These are phyloP conservation scores for Neosilurus hyrtlii DNA, from an alignment of 2,797 vertebrate genomes.

Conservation along the genomic window DNA sequence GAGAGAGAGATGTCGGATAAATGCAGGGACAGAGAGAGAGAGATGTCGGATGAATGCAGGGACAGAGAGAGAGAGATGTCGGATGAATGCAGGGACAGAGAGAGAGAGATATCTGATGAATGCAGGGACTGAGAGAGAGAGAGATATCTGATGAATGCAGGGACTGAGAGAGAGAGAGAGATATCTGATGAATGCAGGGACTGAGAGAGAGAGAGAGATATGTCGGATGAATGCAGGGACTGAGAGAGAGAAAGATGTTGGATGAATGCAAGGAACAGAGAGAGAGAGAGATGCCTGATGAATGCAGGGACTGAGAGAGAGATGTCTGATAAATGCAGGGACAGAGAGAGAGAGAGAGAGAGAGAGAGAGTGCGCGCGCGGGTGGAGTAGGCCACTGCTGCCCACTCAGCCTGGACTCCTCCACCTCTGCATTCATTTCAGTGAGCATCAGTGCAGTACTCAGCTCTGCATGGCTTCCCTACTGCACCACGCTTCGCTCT, in stretches of 20 bases:
- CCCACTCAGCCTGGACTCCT: neutral
- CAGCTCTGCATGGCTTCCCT: neutral
- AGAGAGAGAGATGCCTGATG: neutral
- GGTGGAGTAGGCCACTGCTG: constrained; percentile 2
- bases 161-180: no score
- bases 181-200: no score
- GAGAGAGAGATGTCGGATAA: no score
- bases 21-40: no score
- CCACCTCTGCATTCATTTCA: constrained; percentile 27
- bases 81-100: no score
- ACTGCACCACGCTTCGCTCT: neutral
- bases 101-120: no score
- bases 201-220: no score
- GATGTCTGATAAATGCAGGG: neutral
- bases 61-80: no score
- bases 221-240: neutral
- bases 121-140: no score
- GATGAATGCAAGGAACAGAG: neutral
- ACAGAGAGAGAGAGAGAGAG: neutral
- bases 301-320: neutral
- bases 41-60: no score
- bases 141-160: no score
- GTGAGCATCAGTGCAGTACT: neutral
- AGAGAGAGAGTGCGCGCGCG: neutral
- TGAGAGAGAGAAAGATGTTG: neutral